phyloP scores from a whole-genome alignment of 2,797 vertebrate genomes.

The Muscicapa striata region DNA sequence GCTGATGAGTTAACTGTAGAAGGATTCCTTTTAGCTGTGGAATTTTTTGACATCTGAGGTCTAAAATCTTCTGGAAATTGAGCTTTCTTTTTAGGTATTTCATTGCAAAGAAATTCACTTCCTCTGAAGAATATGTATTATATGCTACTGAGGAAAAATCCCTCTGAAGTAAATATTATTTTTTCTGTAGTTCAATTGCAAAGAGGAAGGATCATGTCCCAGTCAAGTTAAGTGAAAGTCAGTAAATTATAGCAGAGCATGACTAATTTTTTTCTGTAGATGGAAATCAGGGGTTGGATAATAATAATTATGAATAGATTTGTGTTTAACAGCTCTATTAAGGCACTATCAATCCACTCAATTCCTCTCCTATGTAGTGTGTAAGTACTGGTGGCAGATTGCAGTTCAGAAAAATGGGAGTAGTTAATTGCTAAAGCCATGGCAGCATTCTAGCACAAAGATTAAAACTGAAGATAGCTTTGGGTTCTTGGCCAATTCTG shows the following conservation, averaged over 20 bases:
- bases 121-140: not conserved
- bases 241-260: not conserved
- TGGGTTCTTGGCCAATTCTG: not conserved
- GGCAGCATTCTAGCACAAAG: not conserved
- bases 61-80: not conserved
- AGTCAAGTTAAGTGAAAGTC: not conserved
- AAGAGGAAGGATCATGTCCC: not conserved
- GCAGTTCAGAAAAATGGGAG: not conserved
- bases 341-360: not conserved
- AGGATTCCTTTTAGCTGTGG: not conserved
- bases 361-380: not conserved
- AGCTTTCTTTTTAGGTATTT: not conserved
- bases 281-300: not conserved
- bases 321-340: constrained; percentile 29
- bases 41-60: not conserved
- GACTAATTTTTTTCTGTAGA: constrained; percentile 5
- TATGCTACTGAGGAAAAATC: not conserved
- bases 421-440: not conserved
- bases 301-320: constrained; percentile 23
- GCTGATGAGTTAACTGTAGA: not conserved
- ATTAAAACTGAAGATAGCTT: not conserved
- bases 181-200: not conserved
- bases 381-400: not conserved
- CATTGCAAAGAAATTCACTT: not conserved
- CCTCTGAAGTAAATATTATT: not conserved